A percentile compares a stretch with the other conserved stretches of the same genome.
Evolutionary conservation across 2,797 vertebrate species (phyloP).

Genomic region (Dendrocincla tyrannina): DNA sequence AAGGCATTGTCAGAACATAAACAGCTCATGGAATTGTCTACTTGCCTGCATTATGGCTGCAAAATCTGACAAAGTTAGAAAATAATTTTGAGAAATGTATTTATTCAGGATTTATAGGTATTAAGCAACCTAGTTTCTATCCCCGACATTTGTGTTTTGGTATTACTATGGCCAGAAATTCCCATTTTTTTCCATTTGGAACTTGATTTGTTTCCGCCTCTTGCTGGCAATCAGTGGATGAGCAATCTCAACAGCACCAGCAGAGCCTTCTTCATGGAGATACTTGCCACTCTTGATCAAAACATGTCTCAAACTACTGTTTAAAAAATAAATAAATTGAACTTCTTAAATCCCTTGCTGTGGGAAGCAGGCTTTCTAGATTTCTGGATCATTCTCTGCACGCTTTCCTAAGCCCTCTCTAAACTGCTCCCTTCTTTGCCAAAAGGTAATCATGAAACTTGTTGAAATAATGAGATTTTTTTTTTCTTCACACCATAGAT

Average conservation of each 20-base stretch:
- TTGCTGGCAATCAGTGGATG: neutral
- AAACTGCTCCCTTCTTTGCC: neutral
- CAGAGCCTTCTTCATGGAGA: neutral
- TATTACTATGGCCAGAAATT: neutral
- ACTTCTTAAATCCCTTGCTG: neutral
- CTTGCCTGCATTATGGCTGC: neutral
- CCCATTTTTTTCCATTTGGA: neutral
- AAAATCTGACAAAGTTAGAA: neutral
- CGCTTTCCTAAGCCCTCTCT: neutral
- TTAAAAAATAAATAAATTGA: neutral
- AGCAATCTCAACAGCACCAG: neutral
- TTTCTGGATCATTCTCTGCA: neutral
- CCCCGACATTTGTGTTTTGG: neutral
- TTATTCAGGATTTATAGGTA: neutral
- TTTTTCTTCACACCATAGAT: neutral
- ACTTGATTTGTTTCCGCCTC: neutral
- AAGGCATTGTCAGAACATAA: neutral
- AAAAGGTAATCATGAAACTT: neutral
- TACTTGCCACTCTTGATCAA: neutral
- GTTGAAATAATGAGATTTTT: neutral
- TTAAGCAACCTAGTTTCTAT: neutral
- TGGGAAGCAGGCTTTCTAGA: neutral
- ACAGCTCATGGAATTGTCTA: neutral
- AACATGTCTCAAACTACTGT: neutral
- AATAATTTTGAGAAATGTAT: neutral